phyloP scores from a whole-genome alignment of 2,888 invertebrate genomes.

The Drosophila greeni region DNA sequence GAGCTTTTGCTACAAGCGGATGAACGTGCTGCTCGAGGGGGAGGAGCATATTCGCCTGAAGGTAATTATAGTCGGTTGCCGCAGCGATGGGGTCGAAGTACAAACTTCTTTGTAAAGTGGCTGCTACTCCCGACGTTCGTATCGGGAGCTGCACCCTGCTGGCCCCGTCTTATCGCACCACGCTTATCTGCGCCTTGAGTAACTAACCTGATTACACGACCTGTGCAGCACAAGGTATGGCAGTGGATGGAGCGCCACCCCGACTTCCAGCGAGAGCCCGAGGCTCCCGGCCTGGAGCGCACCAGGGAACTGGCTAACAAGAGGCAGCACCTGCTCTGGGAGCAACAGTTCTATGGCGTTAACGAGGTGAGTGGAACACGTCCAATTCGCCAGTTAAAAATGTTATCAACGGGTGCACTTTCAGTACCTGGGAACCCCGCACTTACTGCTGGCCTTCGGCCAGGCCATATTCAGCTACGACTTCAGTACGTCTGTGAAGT shows the following conservation, averaged over 20 bases:
- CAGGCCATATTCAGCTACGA: constrained; percentile 82
- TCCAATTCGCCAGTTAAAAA: neutral
- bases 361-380: constrained; percentile 62
- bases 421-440: constrained; percentile 80
- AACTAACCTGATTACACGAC: constrained; percentile 37
- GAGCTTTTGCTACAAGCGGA: constrained; percentile 84
- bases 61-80: constrained; percentile 72
- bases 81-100: constrained; percentile 42
- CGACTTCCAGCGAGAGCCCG: constrained; percentile 80
- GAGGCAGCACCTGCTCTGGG: constrained; percentile 83
- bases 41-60: constrained; percentile 80
- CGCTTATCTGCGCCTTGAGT: constrained; percentile 35
- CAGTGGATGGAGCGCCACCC: constrained; percentile 82
- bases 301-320: constrained; percentile 81
- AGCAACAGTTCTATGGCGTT: constrained; percentile 81
- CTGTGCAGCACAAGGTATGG: constrained; percentile 81
- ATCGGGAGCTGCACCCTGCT: constrained; percentile 18
- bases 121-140: neutral
- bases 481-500: constrained; percentile 82
- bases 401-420: constrained; percentile 31
- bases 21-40: constrained; percentile 80
- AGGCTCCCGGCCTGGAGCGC: constrained; percentile 81
- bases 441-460: constrained; percentile 79
- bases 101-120: constrained; percentile 18
- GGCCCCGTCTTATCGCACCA: constrained; percentile 5